Percentiles rank a stretch among this genome's conserved stretches.
Evolutionary conservation across 2,888 invertebrate species (phyloP).

Genomic region (Meteorus colon): DNA sequence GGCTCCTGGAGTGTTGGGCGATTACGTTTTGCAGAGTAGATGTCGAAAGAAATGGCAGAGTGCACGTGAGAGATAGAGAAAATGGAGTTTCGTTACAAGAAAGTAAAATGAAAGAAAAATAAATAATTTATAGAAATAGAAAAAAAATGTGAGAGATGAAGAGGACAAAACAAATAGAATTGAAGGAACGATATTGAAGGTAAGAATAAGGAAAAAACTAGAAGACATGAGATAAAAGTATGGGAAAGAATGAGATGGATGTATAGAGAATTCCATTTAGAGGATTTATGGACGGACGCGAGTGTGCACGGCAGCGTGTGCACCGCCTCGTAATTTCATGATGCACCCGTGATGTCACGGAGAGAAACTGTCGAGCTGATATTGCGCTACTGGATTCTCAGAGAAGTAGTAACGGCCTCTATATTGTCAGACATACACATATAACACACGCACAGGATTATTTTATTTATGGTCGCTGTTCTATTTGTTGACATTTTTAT

Average conservation of each 20-base stretch:
- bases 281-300: constrained; percentile 61
- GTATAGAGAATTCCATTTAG: constrained; percentile 59
- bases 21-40: constrained; percentile 53
- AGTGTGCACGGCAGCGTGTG: constrained; percentile 45
- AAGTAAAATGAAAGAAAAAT: too few relatives aligned
- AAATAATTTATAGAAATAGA: too few relatives aligned
- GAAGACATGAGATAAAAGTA: background rate
- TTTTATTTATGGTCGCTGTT: background rate
- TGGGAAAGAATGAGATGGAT: constrained; percentile 28
- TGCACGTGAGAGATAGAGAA: constrained; percentile 28
- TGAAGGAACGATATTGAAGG: constrained; percentile 25
- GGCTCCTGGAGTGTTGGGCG: constrained; percentile 58
- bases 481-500: background rate
- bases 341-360: constrained; percentile 40
- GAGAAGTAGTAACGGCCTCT: constrained; percentile 25
- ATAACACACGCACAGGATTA: background rate
- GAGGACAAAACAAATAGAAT: constrained; percentile 10
- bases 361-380: constrained; percentile 30
- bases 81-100: background rate
- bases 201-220: background rate
- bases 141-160: background rate
- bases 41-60: constrained; percentile 37
- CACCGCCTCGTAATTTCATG: constrained; percentile 38
- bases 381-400: constrained; percentile 31
- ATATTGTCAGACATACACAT: constrained; percentile 32